These are phyloP conservation scores for Trissonchulus latispiculum DNA, from an alignment of 2,888 invertebrate species.

Conservation along the genomic window DNA sequence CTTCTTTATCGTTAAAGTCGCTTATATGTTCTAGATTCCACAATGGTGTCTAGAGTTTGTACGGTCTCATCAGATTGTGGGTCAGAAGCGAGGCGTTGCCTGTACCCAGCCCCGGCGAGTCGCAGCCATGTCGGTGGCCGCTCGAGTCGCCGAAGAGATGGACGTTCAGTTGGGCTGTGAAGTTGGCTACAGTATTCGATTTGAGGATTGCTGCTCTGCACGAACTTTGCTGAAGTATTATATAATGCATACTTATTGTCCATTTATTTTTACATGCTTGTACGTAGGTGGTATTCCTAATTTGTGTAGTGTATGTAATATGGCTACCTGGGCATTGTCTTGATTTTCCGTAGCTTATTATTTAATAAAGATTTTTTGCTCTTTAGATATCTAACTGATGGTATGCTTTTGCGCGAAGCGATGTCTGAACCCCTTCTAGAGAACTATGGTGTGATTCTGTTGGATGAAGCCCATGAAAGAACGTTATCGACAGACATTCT, in stretches of 20 bases:
- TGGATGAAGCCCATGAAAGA: conserved; percentile 98
- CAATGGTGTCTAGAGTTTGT: conserved; percentile 62
- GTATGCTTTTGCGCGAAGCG: conserved; percentile 97
- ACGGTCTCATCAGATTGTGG: conserved; percentile 27
- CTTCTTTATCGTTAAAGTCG: too few relatives aligned
- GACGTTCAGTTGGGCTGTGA: conserved; percentile 82
- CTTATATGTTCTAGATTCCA: conserved; percentile 61
- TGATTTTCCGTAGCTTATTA: too few relatives aligned
- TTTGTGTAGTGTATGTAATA: too few relatives aligned
- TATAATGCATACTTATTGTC: too few relatives aligned
- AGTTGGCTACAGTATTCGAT: conserved; percentile 93
- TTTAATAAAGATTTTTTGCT: too few relatives aligned
- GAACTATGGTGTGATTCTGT: conserved; percentile 81
- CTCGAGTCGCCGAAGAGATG: conserved; percentile 98
- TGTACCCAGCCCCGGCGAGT: conserved; percentile 70
- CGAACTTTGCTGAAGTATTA: conserved; percentile 87
- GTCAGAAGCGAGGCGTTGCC: conserved; percentile 63
- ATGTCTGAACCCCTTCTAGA: conserved; percentile 99
- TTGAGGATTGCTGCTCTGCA: conserved; percentile 92
- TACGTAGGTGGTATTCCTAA: too few relatives aligned
- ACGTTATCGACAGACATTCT: conserved; percentile 95
- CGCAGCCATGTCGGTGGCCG: conserved; percentile 98
- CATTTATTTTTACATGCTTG: too few relatives aligned
- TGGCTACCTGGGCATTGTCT: too few relatives aligned
- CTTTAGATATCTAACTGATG: conserved; percentile 93